Base-by-base conservation (phyloP, 2,113 vertebrate species). In the Mustela nigripes region DNA sequence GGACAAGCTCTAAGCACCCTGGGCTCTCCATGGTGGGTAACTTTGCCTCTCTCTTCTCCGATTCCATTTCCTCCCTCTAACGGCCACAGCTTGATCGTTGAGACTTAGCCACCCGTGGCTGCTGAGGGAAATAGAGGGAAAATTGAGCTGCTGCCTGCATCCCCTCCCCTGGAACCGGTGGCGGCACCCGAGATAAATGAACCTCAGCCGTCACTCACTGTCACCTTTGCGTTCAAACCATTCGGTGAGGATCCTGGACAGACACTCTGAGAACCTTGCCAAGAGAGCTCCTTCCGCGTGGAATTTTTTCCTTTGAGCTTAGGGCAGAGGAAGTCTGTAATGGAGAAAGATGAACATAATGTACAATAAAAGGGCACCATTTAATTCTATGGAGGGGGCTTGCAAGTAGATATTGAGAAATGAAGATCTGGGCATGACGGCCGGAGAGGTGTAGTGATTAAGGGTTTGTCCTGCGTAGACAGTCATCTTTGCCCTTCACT, bases 51-150 rank as follows among this genome's bases (percentile, higher is more conserved):
- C 24, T 84, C 94, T 98, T 95, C 97, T 95, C 90, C 0, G 9
- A 83, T 92, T 97, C 98, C 95, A 84, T 98, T 99, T 99, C 98
- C 99, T 98, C 98, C 95, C 98, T 97, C 97, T 97, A 28, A 88
- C 97, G 84, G 92, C 4, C n/a, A 84, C 96, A 58, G 96, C 97
- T 98, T 98, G 98, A 98, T 99, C 98, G 96, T 95, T 88, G 85
- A 95, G 48, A 98, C 93, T 95, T 91, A 95, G 91, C 98, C 98
- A 99, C 96, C 98, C 98, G 21, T 98, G 98, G 99, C 98, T 97
- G 97, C 79, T 60, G 97, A 65, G 98, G 99, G 98, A 99, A 99
- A 98, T 98, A 93, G 98, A 95, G 97, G 98, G 97, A 97, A 91
- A 94, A 85, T 33, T 94, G 92, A 97, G 80, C 84, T 45, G 84